phyloP scores from a whole-genome alignment of 2,888 invertebrate species.

The Invenusta paracnida region DNA sequence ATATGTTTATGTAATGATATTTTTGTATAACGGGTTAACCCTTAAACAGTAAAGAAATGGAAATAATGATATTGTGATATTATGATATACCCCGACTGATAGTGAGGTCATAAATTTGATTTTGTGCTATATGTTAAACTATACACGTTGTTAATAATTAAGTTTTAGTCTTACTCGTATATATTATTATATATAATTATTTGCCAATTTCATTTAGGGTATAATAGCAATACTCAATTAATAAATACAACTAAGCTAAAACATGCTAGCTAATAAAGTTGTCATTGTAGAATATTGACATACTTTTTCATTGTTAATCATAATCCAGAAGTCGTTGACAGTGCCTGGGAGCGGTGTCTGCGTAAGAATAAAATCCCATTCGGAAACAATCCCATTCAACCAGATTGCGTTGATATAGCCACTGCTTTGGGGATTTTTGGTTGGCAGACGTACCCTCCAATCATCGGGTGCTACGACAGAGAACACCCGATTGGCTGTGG shows the following conservation, averaged over 20 bases:
- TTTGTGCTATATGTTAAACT: too few relatives aligned
- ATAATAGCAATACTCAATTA: neutral
- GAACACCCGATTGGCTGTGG: slow-evolving; percentile 38
- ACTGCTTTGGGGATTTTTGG: slow-evolving; percentile 47
- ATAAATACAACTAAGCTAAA: neutral
- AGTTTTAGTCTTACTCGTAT: too few relatives aligned
- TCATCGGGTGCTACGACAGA: slow-evolving; percentile 53
- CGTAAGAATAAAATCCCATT: slow-evolving; percentile 55
- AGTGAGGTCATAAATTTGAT: too few relatives aligned
- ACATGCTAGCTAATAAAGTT: neutral
- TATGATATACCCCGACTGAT: too few relatives aligned
- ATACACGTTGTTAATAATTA: too few relatives aligned
- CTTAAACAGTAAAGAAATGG: too few relatives aligned
- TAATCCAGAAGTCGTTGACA: slow-evolving; percentile 58
- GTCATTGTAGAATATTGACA: too few relatives aligned
- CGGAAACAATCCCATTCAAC: slow-evolving; percentile 53
- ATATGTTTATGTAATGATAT: too few relatives aligned
- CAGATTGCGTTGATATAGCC: slow-evolving; percentile 59
- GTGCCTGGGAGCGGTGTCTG: slow-evolving; percentile 57
- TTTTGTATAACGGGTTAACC: too few relatives aligned
- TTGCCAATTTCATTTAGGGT: too few relatives aligned
- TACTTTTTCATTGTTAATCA: slow-evolving; percentile 56
- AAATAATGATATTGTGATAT: too few relatives aligned
- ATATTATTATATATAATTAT: too few relatives aligned
- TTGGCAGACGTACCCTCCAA: slow-evolving; percentile 48